Evolutionary conservation across 2,113 vertebrate species (phyloP), one percentile per base, ranked within the genome.

Genomic region (Mastomys natalensis): DNA sequence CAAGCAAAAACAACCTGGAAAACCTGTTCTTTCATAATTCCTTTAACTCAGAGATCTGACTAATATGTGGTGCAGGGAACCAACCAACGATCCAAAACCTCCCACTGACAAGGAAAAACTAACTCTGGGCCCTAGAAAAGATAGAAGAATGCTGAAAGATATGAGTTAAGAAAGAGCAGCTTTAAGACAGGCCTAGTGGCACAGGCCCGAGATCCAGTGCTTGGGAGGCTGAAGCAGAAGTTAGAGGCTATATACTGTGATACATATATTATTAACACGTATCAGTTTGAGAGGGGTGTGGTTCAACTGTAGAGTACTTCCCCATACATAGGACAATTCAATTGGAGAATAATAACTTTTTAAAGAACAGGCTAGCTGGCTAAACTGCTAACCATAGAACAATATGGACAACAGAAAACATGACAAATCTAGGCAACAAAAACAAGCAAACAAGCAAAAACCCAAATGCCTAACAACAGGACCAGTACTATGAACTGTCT

Each of bases 321-420:
- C 4, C 87, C 90, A 88, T 88, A 92, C 31, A 91, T 2, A 87
- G 78, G 48, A 45, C 34, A 22, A 87, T 55, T 93, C 43, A 97
- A 87, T 88, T 89, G 58, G 37, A 93, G 45, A 37, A 93, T 66
- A 31, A 84, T 22, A 84, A 77, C 10, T 76, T 91, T 60, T 37
- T 22, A 43, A 94, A 48, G 48, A 94, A 95, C 13, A 90, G 55
- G 17, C 43, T 93, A 85, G 90, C n/a, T 81, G n/a, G 64, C n/a
- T 96, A 81, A 74, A 96, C 97, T 90, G 73, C 8, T 48, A 95
- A 92, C 37, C 40, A 89, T 12, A 90, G 78, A 37, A 31, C 48
- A 94, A 45, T 80, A 58, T 90, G 84, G 64, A 66, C 34, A 92
- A 74, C 4, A 90, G 85, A 86, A 95, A 91, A 22, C 5, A 8